phyloP scores from a whole-genome alignment of 2,113 vertebrate genomes.

The Tupaia tana region DNA sequence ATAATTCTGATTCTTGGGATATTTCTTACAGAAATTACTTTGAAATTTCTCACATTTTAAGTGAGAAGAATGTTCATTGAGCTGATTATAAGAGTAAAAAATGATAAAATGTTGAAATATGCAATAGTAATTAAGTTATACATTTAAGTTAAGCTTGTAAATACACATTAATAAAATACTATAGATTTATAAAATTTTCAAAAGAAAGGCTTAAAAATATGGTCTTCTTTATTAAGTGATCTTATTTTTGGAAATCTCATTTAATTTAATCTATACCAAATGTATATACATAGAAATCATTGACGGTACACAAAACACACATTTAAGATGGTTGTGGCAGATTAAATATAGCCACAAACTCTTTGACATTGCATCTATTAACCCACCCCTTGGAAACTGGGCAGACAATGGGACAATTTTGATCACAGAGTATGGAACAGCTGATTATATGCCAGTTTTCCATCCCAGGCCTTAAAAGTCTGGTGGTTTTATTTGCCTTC shows the following conservation, averaged over 20 bases:
- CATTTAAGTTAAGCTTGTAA: not conserved
- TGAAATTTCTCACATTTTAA: not conserved
- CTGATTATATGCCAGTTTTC: not conserved
- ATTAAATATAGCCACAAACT: not conserved
- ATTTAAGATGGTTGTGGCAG: not conserved
- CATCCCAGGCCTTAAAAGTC: not conserved
- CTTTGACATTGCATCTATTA: not conserved
- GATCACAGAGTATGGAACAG: not conserved
- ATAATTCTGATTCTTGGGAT: not conserved
- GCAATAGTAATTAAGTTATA: not conserved
- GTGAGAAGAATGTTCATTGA: not conserved
- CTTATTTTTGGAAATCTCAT: not conserved
- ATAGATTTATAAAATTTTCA: not conserved
- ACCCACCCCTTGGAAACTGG: not conserved
- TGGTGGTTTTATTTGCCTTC: not conserved
- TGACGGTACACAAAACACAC: not conserved
- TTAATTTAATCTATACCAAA: not conserved
- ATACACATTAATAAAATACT: not conserved
- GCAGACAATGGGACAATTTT: not conserved
- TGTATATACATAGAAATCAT: not conserved
- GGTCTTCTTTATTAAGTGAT: not conserved
- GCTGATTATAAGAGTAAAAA: not conserved
- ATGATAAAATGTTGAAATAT: not conserved
- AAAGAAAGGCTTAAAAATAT: not conserved
- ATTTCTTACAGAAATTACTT: constrained; percentile 22